Base-by-base conservation (phyloP, 2,888 invertebrate genomes). In the Fabriciana adippe region DNA sequence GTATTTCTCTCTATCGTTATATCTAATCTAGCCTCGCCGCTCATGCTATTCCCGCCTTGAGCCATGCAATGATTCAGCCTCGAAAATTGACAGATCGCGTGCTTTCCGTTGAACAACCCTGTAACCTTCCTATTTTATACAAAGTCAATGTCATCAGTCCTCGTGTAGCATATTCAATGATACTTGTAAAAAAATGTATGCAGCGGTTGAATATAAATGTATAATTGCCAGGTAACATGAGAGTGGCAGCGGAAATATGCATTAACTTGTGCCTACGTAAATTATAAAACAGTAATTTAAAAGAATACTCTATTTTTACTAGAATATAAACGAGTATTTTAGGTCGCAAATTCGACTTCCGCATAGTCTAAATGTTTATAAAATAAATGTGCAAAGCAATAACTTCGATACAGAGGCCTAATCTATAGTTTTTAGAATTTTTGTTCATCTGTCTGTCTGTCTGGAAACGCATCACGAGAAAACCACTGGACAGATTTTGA, bases 81-180 rank as follows among this genome's bases (percentile, higher is more conserved):
- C 80, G 77, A 78, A 82, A 86, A 88, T 83, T 80, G 79, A 79
- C 75, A 75, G 81, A 78, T 89, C 81, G 89, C 89, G 89, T 89
- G 89, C 79, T 75, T 74, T 75, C 73, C 72, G 73, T 71, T 70
- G 72, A 77, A 76, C 79, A 78, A 75, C 81, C 78, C 55, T 59
- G 51, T 68, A 63, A 78, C 76, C 57, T 71, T 69, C 73, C 77
- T 81, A 80, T 81, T 82, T 81, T 76, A 74, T 73, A 71, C 83
- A 87, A 87, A 83, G 85, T 82, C 87, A 87, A 84, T 86, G 86
- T 81, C 64, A 57, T 53, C 48, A 48, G 48, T 35, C 53, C 48
- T 51, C n/a, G 26, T 56, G n/a, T 5, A 50, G 18, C 13, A 48
- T 55, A 14, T 53, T 53, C 61, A 41, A 35, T 51, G 53, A 51